Evolutionary conservation across 2,113 vertebrate species (phyloP).

Genomic region (Tachysurus vachellii): DNA sequence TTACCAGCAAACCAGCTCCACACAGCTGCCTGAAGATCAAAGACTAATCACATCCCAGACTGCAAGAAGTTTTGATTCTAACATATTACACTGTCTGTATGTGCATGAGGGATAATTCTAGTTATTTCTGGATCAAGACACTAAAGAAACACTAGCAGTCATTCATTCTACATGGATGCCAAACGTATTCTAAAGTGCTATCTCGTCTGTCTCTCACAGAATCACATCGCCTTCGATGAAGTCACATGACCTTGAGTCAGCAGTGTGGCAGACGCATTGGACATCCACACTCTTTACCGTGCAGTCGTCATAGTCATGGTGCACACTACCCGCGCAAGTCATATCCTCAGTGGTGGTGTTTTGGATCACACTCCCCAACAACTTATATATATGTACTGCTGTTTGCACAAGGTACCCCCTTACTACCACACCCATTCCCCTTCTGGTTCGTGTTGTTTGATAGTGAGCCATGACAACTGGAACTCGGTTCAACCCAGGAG

Average conservation of each 20-base stretch:
- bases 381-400: conserved; percentile 30
- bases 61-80: background rate
- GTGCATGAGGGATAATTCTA: conserved; percentile 45
- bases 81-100: conserved; percentile 14
- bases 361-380: conserved; percentile 46
- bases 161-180: background rate
- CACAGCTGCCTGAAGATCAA: conserved; percentile 16
- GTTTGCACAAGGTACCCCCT: conserved; percentile 4
- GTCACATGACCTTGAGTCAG: conserved; percentile 96
- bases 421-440: background rate
- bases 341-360: conserved; percentile 55
- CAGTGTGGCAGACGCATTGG: conserved; percentile 88
- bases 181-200: background rate
- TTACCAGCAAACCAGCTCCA: conserved; percentile 6
- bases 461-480: conserved; percentile 8
- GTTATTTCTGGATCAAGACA: background rate
- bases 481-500: conserved; percentile 23
- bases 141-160: conserved; percentile 4
- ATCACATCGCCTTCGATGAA: conserved; percentile 98
- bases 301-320: conserved; percentile 78
- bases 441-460: background rate
- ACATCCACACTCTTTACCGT: conserved; percentile 90
- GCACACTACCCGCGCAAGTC: conserved; percentile 63
- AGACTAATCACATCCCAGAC: background rate
- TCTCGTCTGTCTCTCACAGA: conserved; percentile 71